Conservation (phyloP, 2,888 invertebrate species). For the Tetropium fuscum region DNA sequence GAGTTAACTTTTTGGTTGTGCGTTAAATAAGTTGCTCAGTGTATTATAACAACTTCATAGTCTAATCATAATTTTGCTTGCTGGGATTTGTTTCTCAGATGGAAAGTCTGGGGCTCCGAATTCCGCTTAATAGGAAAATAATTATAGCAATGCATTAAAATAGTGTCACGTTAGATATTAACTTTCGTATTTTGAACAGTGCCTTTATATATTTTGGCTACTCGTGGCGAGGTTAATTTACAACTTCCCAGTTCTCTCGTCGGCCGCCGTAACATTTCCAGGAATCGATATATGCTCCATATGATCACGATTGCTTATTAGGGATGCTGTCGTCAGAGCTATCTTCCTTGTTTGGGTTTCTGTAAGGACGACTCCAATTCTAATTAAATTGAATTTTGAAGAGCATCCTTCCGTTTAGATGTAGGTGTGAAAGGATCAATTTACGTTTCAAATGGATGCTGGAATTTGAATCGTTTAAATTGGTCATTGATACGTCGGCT, state of each 20-base stretch:
- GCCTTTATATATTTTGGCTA: not conserved
- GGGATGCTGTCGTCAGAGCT: constrained; percentile 18
- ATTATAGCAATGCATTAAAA: no score
- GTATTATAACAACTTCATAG: no score
- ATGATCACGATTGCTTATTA: constrained; percentile 20
- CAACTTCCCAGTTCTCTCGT: not conserved
- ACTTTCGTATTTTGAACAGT: no score
- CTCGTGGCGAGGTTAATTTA: not conserved
- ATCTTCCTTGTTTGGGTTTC: constrained; percentile 4
- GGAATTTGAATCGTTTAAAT: no score
- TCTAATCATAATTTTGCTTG: no score
- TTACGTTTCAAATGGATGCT: constrained; percentile 3
- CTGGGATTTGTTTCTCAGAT: no score
- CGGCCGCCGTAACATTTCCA: constrained; percentile 1
- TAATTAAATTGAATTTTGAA: constrained; percentile 15
- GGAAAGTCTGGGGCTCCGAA: no score
- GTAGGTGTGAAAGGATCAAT: constrained; percentile 4
- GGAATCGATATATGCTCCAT: constrained; percentile 22
- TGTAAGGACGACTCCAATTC: constrained; percentile 16
- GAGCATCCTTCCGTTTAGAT: not conserved
- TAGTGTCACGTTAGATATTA: no score
- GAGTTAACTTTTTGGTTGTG: no score
- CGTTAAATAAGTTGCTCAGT: no score
- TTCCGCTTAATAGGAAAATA: no score
- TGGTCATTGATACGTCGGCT: no score